Evolutionary conservation across 2,797 vertebrate genomes (phyloP).

Genomic region (Xiphorhynchus erythropygius): DNA sequence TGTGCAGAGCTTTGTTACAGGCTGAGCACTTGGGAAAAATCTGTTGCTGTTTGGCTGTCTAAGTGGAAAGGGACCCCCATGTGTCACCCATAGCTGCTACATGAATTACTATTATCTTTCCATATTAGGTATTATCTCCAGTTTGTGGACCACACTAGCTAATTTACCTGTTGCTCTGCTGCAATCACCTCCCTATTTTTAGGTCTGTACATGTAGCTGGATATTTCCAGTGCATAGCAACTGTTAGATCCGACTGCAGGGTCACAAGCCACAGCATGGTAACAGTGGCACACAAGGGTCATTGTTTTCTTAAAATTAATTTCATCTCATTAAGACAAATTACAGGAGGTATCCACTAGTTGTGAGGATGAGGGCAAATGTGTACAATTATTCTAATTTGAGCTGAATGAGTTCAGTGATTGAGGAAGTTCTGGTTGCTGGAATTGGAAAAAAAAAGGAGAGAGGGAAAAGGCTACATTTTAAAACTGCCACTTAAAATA

Average conservation of each 20-base stretch:
- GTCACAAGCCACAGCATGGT: background rate
- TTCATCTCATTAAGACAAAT: background rate
- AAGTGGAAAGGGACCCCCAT: background rate
- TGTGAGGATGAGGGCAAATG: background rate
- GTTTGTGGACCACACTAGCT: background rate
- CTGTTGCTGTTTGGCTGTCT: background rate
- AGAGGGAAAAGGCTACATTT: constrained; percentile 24
- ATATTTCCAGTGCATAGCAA: background rate
- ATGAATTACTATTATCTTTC: background rate
- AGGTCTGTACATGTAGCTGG: background rate
- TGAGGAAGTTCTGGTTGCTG: background rate
- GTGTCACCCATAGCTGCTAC: background rate
- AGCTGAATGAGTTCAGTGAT: constrained; percentile 35
- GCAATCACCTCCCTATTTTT: background rate
- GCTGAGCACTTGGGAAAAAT: background rate
- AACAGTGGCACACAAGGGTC: background rate
- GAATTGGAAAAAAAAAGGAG: background rate
- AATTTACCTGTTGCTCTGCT: background rate
- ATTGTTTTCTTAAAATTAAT: constrained; percentile 26
- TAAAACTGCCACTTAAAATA: constrained; percentile 67
- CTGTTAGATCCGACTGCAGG: background rate
- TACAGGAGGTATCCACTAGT: background rate
- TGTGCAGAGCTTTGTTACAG: background rate
- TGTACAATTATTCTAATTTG: constrained; percentile 11
- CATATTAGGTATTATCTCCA: background rate